Evolutionary conservation across 2,113 vertebrate species (phyloP).

Genomic region (Eleginops maclovinus): DNA sequence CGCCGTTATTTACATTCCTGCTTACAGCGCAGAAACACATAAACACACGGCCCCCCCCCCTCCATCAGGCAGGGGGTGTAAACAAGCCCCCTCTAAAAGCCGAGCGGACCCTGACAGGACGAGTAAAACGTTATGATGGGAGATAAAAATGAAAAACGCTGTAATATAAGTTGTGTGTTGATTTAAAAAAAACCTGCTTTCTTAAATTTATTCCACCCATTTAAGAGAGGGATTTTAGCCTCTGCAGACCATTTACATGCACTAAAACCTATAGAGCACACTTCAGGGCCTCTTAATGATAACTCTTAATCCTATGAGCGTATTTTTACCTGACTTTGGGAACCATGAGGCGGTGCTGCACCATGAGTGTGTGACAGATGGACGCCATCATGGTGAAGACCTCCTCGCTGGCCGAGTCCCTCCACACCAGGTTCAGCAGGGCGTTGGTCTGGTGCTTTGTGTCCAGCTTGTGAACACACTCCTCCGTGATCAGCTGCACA

Average conservation of each 20-base stretch:
- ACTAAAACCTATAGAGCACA: too few species aligned
- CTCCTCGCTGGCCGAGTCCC: slow-evolving; percentile 95
- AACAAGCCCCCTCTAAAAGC: slow-evolving; percentile 29
- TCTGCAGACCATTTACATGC: too few species aligned
- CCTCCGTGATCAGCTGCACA: slow-evolving; percentile 90
- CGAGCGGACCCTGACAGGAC: slow-evolving; percentile 2
- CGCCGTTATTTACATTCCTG: slow-evolving; percentile 84
- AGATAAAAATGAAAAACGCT: slow-evolving; percentile 25
- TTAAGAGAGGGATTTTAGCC: too few species aligned
- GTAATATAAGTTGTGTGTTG: slow-evolving; percentile 7
- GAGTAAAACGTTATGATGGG: slow-evolving; percentile 32
- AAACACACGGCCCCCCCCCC: slow-evolving; percentile 58
- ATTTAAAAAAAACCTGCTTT: neutral
- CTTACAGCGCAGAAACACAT: slow-evolving; percentile 76
- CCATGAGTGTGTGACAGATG: slow-evolving; percentile 97
- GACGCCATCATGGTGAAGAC: slow-evolving; percentile 92
- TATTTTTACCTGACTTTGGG: slow-evolving; percentile 93
- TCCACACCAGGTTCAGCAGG: slow-evolving; percentile 94
- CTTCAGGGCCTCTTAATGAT: too few species aligned
- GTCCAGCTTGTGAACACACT: slow-evolving; percentile 96
- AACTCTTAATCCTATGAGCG: too few species aligned
- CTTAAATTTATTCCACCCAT: too few species aligned
- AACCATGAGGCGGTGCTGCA: slow-evolving; percentile 98
- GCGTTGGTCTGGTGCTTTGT: slow-evolving; percentile 96
- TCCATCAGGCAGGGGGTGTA: slow-evolving; percentile 52